Base-by-base conservation (phyloP, 1,140 invertebrate species). In the Bombus waltoni region DNA sequence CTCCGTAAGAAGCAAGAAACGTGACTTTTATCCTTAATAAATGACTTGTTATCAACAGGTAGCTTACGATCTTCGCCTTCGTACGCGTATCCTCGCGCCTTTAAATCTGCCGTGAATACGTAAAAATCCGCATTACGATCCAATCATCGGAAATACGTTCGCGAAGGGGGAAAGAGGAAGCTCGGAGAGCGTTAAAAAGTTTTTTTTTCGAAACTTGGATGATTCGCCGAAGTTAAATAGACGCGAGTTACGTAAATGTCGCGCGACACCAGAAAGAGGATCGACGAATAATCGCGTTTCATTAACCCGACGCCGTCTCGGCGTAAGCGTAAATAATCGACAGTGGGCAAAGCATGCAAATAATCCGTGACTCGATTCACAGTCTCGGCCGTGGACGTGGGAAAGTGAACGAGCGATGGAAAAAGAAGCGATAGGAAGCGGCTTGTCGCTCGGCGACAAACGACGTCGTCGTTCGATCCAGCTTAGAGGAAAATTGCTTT, bases 311-410 rank as follows among this genome's bases (percentile, higher is more conserved):
- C 44, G 73, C 72, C 62, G 44, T 47, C 42, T 66, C 72, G 42
- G 35, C 38, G 81, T 70, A 53, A 83, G 65, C 44, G 80, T 71
- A 86, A 82, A 86, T 82, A 82, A 68, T 81, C 65, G 57, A 66
- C 70, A 40, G 44, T 47, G 47, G 80, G 44, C 66, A 44, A 15
- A 66, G 65, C 13, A 86, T 85, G 68, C 62, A 73, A 85, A 81
- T 85, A 73, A 79, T 81, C 70, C 13, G 53, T 53, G 78, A 66
- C 71, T 74, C 40, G 57, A 81, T 66, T 66, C 66, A 18, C 18
- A 40, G 32, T 53, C 73, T 53, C 44, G 32, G 22, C n/a, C 28
- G 42, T 53, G 80, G 38, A 74, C 81, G 68, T 47, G 38, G 47
- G n/a, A 40, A 53, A 57, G 44, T 11, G 73, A 59, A 71, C 65